These are phyloP conservation scores for Drosophila ogumai DNA, from an alignment of 1,140 invertebrate genomes.

Conservation along the genomic window DNA sequence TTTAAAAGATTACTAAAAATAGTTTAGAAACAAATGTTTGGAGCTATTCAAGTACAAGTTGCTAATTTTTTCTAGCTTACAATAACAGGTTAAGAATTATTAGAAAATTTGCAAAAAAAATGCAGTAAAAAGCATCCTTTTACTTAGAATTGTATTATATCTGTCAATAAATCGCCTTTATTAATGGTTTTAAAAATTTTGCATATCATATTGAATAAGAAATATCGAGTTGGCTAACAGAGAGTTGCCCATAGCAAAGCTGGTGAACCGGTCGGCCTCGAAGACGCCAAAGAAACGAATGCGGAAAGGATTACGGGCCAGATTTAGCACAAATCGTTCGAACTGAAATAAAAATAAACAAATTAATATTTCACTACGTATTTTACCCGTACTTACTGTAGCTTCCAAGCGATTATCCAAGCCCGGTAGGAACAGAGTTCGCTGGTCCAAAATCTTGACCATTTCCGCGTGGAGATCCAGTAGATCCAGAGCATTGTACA, in stretches of 20 bases:
- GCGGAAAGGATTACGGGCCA: slow-evolving; percentile 36
- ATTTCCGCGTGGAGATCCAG: slow-evolving; percentile 23
- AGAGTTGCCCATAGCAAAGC: slow-evolving; percentile 35
- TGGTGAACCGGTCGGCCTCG: not conserved
- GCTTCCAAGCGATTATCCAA: slow-evolving; percentile 47
- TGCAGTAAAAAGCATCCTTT: not conserved
- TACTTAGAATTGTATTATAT: not conserved
- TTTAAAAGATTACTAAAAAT: too few species aligned
- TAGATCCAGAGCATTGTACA: slow-evolving; percentile 12
- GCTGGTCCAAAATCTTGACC: slow-evolving; percentile 16
- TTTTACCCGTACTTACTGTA: slow-evolving; percentile 13
- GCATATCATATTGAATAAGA: slow-evolving; percentile 55
- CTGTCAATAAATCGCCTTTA: not conserved
- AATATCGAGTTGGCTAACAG: slow-evolving; percentile 40
- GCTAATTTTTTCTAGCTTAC: too few species aligned
- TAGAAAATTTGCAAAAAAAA: too few species aligned
- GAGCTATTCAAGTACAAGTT: too few species aligned
- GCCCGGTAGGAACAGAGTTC: slow-evolving; percentile 1
- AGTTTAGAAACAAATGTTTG: too few species aligned
- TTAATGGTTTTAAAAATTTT: not conserved
- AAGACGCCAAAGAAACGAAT: slow-evolving; percentile 20
- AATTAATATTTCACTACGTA: not conserved
- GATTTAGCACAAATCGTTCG: slow-evolving; percentile 39
- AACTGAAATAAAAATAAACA: slow-evolving; percentile 10
- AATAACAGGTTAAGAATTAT: too few species aligned